Conservation (phyloP, 92 coral and sea anemone genomes). For the Chrysogorgia sp. region DNA sequence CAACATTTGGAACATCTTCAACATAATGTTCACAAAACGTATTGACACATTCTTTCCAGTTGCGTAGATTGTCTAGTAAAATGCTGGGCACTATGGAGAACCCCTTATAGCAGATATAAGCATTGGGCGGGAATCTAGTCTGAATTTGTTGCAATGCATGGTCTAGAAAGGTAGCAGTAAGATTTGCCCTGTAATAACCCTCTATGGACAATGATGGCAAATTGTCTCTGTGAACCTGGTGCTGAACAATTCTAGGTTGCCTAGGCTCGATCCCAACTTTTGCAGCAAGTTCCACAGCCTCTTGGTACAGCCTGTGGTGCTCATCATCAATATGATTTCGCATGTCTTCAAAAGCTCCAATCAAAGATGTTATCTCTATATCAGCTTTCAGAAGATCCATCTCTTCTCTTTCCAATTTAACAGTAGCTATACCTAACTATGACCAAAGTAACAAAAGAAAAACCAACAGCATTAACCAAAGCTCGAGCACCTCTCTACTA, state of each 20-base stretch:
- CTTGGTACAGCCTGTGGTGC: slow-evolving; percentile 51
- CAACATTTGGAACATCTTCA: slow-evolving; percentile 48
- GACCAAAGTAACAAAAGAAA: slow-evolving; percentile 16
- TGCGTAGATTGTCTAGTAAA: slow-evolving; percentile 37
- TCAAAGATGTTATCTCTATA: slow-evolving; percentile 32
- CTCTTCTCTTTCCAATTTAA: slow-evolving; percentile 47
- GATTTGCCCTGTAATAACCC: slow-evolving; percentile 58
- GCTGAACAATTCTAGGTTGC: slow-evolving; percentile 50
- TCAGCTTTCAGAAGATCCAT: slow-evolving; percentile 56
- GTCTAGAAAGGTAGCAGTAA: slow-evolving; percentile 59
- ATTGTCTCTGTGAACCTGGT: slow-evolving; percentile 56
- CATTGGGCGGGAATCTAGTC: slow-evolving; percentile 59
- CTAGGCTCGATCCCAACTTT: slow-evolving; percentile 53
- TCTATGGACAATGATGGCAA: slow-evolving; percentile 54
- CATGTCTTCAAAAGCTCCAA: slow-evolving; percentile 46
- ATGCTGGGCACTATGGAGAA: slow-evolving; percentile 53
- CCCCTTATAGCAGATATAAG: slow-evolving; percentile 54
- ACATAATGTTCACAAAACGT: slow-evolving; percentile 44
- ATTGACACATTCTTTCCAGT: slow-evolving; percentile 48
- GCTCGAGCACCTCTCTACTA: slow-evolving; percentile 14
- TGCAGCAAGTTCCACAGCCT: slow-evolving; percentile 63
- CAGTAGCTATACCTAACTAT: slow-evolving; percentile 19
- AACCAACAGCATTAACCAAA: slow-evolving; percentile 13
- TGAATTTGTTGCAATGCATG: slow-evolving; percentile 53
- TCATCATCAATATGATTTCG: slow-evolving; percentile 51